Evolutionary conservation across 2,797 vertebrate genomes (phyloP), one percentile per base, ranked within the genome.

Genomic region (Allobates femoralis): DNA sequence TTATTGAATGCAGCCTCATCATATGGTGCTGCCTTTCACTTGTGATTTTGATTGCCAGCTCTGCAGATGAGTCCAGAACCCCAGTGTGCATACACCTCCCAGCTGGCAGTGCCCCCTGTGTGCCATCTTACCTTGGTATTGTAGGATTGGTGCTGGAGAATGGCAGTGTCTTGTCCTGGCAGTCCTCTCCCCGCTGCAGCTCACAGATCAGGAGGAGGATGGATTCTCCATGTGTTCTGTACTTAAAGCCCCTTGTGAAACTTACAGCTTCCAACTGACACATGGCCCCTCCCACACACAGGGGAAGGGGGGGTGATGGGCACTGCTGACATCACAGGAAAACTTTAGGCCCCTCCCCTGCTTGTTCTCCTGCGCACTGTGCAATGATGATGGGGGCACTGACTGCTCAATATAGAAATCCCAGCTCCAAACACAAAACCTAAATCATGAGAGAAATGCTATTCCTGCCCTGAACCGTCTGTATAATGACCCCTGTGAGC

Each of bases 181-280:
- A 32, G 46, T 10, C 16, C 41, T 60, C 51, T 32, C n/a, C 28
- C 55, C 6, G 69, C 37, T 69, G 58, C 79, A 56, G 85, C 81
- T 53, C 76, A 53, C 55, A 64, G 77, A 84, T 80, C 81, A 84
- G 81, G 41, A 41, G 26, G 56, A 53, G 46, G 67, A 67, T 74
- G 66, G 16, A n/a, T 56, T 19, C 82, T 84, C 86, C 86, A 88
- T 88, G 86, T 81, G 86, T 56, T 88, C 66, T 32, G 58, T 34
- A 79, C 81, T 83, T 79, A 78, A 71, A 87, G 73, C 74, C 74
- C 74, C 84, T 83, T 64, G 83, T 83, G 88, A 90, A 90, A 90
- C 83, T 90, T 90, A 53, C 88, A 46, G 84, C 87, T 78, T 78
- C 5, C 58, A 86, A 75, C 67, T 32, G 87, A 67, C 80, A 37